Evolutionary conservation across 2,888 invertebrate genomes (phyloP), one percentile per base, ranked within the genome.

Genomic region (Leptogaster cylindrica): DNA sequence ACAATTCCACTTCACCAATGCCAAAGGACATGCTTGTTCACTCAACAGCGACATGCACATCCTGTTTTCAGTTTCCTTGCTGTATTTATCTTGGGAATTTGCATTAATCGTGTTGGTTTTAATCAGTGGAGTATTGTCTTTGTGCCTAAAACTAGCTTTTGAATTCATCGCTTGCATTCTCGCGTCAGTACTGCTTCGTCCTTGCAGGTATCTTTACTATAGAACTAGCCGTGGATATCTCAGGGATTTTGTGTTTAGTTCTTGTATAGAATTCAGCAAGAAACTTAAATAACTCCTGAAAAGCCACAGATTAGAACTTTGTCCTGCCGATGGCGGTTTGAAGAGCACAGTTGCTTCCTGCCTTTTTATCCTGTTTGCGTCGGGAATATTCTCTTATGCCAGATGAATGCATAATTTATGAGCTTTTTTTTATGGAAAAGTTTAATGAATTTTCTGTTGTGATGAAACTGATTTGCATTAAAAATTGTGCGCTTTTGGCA

Each of bases 71-170:
- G 31, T 31, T 52, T 18, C n/a, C 52, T 33, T 6, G 20, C 31
- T 31, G 18, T 58, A 58, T 58, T 58, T 58, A 58, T 58, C 39
- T 58, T 58, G 20, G 36, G 36, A 58, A 58, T 58, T 58, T 58
- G 58, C 58, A 58, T 58, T 58, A 58, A 58, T 58, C 25, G 36
- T 58, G 58, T 58, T 58, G 41, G 58, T 58, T 58, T 58, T 58
- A 58, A 58, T 58, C 58, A 58, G 41, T 39, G 25, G 39, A 39
- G 36, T 41, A 58, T 58, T 58, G 39, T 39, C 46, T 46, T 18
- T 58, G 58, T 52, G 20, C 52, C 33, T 3, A 18, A 31, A 52
- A 18, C 46, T n/a, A 8, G 36, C 3, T 16, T 6, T 12, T 6
- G 14, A 48, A 25, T 25, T 23, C 18, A 48, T n/a, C 48, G 52